Percentiles rank a stretch among this genome's conserved stretches.
phyloP scores from a whole-genome alignment of 2,888 invertebrate genomes.

The Coleophora flavipennella region DNA sequence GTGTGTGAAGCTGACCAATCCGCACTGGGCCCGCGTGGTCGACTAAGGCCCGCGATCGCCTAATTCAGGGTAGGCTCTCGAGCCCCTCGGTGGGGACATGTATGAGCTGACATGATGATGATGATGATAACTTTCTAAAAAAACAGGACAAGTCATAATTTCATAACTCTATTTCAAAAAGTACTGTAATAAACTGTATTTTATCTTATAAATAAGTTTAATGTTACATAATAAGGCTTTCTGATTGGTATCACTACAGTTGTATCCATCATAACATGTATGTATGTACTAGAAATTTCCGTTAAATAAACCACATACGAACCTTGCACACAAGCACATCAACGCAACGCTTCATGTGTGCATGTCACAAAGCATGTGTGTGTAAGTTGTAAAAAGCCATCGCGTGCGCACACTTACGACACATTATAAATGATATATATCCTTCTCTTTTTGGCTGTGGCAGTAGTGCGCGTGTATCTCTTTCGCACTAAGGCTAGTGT shows the following conservation, averaged over 20 bases:
- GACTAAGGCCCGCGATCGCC: no score
- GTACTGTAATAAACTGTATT: conserved; percentile 7
- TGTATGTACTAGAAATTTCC: conserved; percentile 48
- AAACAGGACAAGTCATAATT: no score
- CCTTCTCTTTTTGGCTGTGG: conserved; percentile 21
- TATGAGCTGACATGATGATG: no score
- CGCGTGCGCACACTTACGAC: conserved; percentile 46
- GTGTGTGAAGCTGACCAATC: no score
- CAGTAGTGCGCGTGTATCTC: conserved; percentile 13
- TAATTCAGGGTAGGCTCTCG: no score
- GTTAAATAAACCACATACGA: conserved; percentile 28
- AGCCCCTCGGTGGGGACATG: no score
- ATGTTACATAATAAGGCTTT: conserved; percentile 19
- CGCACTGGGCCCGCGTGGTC: no score
- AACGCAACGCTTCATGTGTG: conserved; percentile 10
- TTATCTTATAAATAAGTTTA: conserved; percentile 8
- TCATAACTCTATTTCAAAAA: no score
- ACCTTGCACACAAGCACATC: conserved; percentile 12
- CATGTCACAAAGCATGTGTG: conserved; percentile 23
- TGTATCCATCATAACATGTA: conserved; percentile 31
- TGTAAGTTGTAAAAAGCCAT: conserved; percentile 38
- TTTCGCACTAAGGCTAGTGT: conserved; percentile 22
- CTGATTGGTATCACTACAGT: conserved; percentile 33
- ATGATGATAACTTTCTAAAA: no score
- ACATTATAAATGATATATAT: conserved; percentile 37